Base-by-base conservation (phyloP, 2,888 invertebrate species). In the Nasonovia ribisnigri region DNA sequence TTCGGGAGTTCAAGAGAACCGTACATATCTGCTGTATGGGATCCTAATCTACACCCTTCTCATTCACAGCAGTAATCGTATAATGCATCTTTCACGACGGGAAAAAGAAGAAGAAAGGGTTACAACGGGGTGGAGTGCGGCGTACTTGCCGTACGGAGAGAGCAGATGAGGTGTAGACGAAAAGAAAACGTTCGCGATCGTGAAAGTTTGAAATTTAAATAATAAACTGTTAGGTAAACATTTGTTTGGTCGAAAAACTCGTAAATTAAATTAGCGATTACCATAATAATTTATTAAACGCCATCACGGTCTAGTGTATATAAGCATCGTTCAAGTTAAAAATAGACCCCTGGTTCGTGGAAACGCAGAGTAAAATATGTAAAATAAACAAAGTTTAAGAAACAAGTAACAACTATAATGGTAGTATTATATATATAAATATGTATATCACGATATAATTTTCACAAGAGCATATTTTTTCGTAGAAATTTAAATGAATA, bases 131-230 rank as follows among this genome's bases (percentile, higher is more conserved):
- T 20, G 54, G 51, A 46, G 84, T 46, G 57, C n/a, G 43, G 26
- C 57, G n/a, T 11, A 43, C 8, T 86, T 42, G 26, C 10, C 6
- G 84, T 43, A 20, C 51, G 77, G 54, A 86, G 57, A 84, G 60
- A 84, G 20, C 24, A 84, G 57, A n/a, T n/a, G n/a, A 84, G 13
- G 54, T 42, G 24, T 6, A 89, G 16, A 94, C 51, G n/a, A 84
- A 86, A 90, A 90, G 42, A 90, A 89, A 92, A 89, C 60, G 92
- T 57, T 46, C 20, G 43, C 46, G 67, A 88, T 84, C 88, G 92
- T 77, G 94, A 94, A 88, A 88, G 94, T 92, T 88, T 36, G 13
- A 54, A 54, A 92, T 88, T 91, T 84, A 84, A 92, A 92, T 84
- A 94, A 91, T 67, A 94, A 88, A 60, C 84, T 51, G 48, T 89